Percentiles rank a stretch among this genome's conserved stretches.
Conservation (phyloP, 2,797 vertebrate species). For the Cynodonichthys magdalenae region DNA sequence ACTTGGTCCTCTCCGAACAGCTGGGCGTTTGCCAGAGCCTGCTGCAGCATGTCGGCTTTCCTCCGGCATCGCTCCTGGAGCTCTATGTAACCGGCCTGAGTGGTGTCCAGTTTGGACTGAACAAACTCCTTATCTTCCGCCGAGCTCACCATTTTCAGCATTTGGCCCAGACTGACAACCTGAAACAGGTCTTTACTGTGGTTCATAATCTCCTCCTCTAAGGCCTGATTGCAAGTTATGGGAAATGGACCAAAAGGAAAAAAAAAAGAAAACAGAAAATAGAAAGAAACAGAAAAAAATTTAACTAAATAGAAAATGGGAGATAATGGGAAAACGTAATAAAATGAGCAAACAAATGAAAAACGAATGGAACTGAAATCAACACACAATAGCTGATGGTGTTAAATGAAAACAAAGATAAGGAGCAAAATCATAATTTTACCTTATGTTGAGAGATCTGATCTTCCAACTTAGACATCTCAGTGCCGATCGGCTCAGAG, state of each 20-base stretch:
- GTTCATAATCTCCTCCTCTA: constrained; percentile 93
- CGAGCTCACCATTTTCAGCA: constrained; percentile 90
- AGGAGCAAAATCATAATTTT: constrained; percentile 12
- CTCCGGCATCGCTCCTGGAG: constrained; percentile 91
- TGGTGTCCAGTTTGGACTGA: constrained; percentile 90
- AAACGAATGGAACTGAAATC: constrained; percentile 33
- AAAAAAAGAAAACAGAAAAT: constrained; percentile 59
- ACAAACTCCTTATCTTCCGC: constrained; percentile 95
- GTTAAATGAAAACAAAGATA: constrained; percentile 1
- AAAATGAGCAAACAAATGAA: constrained; percentile 19
- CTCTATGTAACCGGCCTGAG: constrained; percentile 89
- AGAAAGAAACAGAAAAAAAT: constrained; percentile 41
- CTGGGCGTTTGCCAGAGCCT: constrained; percentile 94
- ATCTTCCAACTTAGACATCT: constrained; percentile 90
- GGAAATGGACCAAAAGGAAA: constrained; percentile 60
- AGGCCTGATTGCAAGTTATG: constrained; percentile 77
- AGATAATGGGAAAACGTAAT: constrained; percentile 54
- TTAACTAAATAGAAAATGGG: constrained; percentile 65
- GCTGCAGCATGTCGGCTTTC: constrained; percentile 91
- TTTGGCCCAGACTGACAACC: constrained; percentile 91
- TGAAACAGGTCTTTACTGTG: constrained; percentile 92
- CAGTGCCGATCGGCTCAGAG: constrained; percentile 93
- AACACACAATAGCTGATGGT: neutral
- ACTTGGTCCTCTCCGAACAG: constrained; percentile 97
- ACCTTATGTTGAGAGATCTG: constrained; percentile 96